Base-by-base conservation (phyloP, 2,888 invertebrate genomes). In the Habroteleia sp. region DNA sequence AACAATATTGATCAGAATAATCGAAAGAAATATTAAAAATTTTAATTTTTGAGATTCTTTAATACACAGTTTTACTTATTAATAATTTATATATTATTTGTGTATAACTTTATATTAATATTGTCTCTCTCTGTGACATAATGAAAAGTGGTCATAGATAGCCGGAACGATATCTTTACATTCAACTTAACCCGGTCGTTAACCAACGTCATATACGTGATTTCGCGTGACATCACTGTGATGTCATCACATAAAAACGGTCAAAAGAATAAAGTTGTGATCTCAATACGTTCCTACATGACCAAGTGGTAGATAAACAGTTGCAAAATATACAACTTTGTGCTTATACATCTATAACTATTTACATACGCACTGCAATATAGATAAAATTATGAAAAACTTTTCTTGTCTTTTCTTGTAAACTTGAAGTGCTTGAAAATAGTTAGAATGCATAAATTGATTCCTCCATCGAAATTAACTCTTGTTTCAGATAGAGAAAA, bases 201-300 rank as follows among this genome's bases (percentile, higher is more conserved):
- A 60, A 69, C 50, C 41, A 44, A 52, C 60, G 60, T 60, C 42
- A 50, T 48, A 42, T 50, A 69, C 14, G 11, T 37, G 52, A 37
- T 44, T 44, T 69, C 29, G 52, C 69, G 60, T 69, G 69, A 69
- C 69, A 69, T 69, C 69, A 60, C 44, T 27, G 44, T 69, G 69
- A 69, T 69, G 69, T 60, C 60, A 69, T 60, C 60, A 37, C 31
- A 35, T 52, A 50, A 69, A 69, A 69, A 60, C 44, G 60, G 37
- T 35, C 39, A 69, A 7, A 39, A 16, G 33, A 23, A 27, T 48
- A 68, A 48, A 37, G 41, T 56, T 39, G 33, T 41, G 29, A 29
- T 66, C 27, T 52, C 42, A 35, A 27, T 44, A 65, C 23, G 8
- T 54, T 44, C 39, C 27, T 39, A 16, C 20, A 2, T 25, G 29